phyloP scores from a whole-genome alignment of 2,888 invertebrate genomes.

The Drosophila anomalata region DNA sequence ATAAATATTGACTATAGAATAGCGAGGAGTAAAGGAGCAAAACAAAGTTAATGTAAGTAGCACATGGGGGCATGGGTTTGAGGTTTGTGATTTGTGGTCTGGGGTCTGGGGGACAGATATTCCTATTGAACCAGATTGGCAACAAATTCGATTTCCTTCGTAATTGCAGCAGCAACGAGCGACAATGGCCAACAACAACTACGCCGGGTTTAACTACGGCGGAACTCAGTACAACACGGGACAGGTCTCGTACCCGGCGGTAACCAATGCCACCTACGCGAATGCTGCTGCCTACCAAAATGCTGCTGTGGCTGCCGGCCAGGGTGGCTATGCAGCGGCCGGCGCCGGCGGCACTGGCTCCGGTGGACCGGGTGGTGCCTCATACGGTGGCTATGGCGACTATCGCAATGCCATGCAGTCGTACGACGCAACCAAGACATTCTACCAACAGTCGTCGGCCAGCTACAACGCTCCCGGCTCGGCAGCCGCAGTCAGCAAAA shows the following conservation, averaged over 20 bases:
- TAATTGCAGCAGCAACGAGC: constrained; percentile 37
- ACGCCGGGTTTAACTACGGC: constrained; percentile 97
- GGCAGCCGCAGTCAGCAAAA: constrained; percentile 82
- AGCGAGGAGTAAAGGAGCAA: constrained; percentile 36
- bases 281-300: constrained; percentile 93
- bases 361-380: constrained; percentile 35
- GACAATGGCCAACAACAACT: constrained; percentile 89
- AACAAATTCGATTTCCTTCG: constrained; percentile 50
- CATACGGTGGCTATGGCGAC: constrained; percentile 71
- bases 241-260: constrained; percentile 80
- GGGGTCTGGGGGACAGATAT: not conserved
- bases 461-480: constrained; percentile 84
- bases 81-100: not conserved
- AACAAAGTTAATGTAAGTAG: constrained; percentile 63
- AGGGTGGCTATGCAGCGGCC: constrained; percentile 86
- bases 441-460: constrained; percentile 90
- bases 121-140: constrained; percentile 47
- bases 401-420: constrained; percentile 88
- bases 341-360: constrained; percentile 77
- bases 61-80: constrained; percentile 23
- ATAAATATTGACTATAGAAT: constrained; percentile 44
- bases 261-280: constrained; percentile 89
- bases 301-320: constrained; percentile 85
- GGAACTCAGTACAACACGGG: constrained; percentile 93
- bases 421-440: constrained; percentile 93